Evolutionary conservation across 2,113 vertebrate genomes (phyloP), one percentile per base, ranked within the genome.

Genomic region (Rhizomys pruinosus): DNA sequence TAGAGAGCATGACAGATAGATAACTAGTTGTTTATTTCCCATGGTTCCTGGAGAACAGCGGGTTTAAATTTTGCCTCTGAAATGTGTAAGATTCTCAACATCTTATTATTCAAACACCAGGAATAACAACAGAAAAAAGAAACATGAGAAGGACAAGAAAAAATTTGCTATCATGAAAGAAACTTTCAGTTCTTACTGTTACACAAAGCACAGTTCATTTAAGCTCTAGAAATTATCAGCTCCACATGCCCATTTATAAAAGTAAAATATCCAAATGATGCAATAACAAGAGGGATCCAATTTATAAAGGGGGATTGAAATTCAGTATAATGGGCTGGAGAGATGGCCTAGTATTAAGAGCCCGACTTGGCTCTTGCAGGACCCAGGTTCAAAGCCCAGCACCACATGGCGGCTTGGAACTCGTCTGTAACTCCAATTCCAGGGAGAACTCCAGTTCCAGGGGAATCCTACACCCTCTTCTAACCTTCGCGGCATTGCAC

Each of bases 41-140:
- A 80, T n/a, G 71, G 1, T 80, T 61, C 77, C 57, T 71, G 57
- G 87, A 90, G 94, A 96, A 97, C n/a, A 97, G 86, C 44, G 73
- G 52, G 6, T 13, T 44, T 92, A 88, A 73, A 87, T 87, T n/a
- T 94, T 77, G 7, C 3, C 1, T 11, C 27, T 69, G 95, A 77
- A 42, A n/a, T 84, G 52, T 73, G 22, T 68, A 87, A 42, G 23
- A 44, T 10, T 42, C 1, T 97, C 69, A 94, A 86, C 90, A 87
- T 95, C 95, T 96, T 89, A 93, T 52, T 96, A 96, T 87, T n/a
- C n/a, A n/a, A 86, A 80, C 81, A 92, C 64, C 37, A 59, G 37
- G 80, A 92, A 90, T 64, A 82, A 84, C 0, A 42, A 95, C 47
- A 37, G 79, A n/a, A 32, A 79, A 47, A 73, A 85, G 61, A 68